A percentile compares a stretch with the other conserved stretches of the same genome.
Evolutionary conservation across 2,797 vertebrate genomes (phyloP).

Genomic region (Rachycentron canadum): DNA sequence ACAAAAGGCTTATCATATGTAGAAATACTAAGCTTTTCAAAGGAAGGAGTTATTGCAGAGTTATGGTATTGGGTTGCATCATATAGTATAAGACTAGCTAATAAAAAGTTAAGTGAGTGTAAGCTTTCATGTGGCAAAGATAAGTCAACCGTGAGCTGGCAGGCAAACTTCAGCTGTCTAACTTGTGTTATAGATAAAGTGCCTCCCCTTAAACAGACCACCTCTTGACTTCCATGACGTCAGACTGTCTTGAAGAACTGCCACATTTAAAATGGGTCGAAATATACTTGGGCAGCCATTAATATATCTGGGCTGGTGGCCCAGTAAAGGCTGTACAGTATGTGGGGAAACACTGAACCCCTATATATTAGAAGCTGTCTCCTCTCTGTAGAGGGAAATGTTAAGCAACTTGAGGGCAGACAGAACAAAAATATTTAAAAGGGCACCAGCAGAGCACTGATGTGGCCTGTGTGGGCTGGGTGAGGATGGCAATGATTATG

Average conservation of each 20-base stretch:
- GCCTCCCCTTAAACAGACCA: background rate
- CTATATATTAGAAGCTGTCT: conserved; percentile 6
- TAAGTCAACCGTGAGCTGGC: conserved; percentile 1
- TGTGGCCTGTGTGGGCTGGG: conserved; percentile 41
- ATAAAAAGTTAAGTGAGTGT: background rate
- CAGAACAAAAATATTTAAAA: conserved; percentile 38
- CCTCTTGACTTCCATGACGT: conserved; percentile 37
- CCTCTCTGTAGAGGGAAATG: conserved; percentile 20
- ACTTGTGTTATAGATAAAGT: conserved; percentile 11
- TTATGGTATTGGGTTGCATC: background rate
- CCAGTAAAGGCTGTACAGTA: conserved; percentile 6
- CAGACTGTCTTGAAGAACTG: conserved; percentile 16
- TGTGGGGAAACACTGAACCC: conserved; percentile 28
- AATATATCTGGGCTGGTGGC: conserved; percentile 22
- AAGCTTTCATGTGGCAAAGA: conserved; percentile 4
- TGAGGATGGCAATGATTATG: conserved; percentile 57
- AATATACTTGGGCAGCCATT: conserved; percentile 39
- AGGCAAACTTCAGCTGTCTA: background rate
- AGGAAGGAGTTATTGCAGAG: background rate
- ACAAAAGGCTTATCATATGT: background rate
- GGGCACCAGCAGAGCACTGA: conserved; percentile 29
- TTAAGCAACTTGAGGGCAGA: conserved; percentile 35
- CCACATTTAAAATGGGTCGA: conserved; percentile 31
- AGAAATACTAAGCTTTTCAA: background rate
- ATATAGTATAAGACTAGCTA: background rate